A percentile compares a stretch with the other conserved stretches of the same genome.
Conservation (phyloP, 1,140 invertebrate genomes). For the Anthonomus grandis region DNA sequence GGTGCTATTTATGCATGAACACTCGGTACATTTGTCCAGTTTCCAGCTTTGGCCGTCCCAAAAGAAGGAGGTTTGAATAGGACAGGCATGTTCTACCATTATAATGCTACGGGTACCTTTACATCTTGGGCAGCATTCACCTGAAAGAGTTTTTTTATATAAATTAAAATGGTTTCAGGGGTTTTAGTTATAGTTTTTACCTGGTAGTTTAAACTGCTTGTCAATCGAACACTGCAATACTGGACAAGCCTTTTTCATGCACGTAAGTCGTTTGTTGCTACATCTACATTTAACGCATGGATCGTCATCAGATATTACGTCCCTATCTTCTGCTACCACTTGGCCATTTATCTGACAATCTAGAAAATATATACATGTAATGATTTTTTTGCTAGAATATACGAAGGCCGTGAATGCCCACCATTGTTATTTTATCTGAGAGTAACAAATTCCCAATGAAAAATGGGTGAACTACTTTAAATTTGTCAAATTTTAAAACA, state of each 20-base stretch:
- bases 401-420: no score
- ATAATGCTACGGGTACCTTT: constrained; percentile 48
- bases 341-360: constrained; percentile 75
- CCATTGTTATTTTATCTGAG: no score
- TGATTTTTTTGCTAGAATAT: no score
- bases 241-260: constrained; percentile 79
- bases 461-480: no score
- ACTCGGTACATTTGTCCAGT: constrained; percentile 78
- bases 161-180: neutral
- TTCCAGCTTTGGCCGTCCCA: constrained; percentile 57
- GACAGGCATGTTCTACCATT: constrained; percentile 56
- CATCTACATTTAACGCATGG: constrained; percentile 86
- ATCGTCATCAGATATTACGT: constrained; percentile 72
- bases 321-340: constrained; percentile 65
- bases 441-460: no score
- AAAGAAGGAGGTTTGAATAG: constrained; percentile 66
- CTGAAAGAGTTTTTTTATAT: constrained; percentile 44
- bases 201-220: constrained; percentile 62
- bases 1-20: constrained; percentile 74
- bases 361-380: constrained; percentile 45
- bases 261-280: constrained; percentile 68
- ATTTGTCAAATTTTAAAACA: no score
- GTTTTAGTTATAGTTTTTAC: no score
- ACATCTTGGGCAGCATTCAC: constrained; percentile 83
- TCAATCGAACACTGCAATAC: constrained; percentile 71